Evolutionary conservation across 2,113 vertebrate genomes (phyloP), one percentile per base, ranked within the genome.

Genomic region (Thalassarche chlororhynchos): DNA sequence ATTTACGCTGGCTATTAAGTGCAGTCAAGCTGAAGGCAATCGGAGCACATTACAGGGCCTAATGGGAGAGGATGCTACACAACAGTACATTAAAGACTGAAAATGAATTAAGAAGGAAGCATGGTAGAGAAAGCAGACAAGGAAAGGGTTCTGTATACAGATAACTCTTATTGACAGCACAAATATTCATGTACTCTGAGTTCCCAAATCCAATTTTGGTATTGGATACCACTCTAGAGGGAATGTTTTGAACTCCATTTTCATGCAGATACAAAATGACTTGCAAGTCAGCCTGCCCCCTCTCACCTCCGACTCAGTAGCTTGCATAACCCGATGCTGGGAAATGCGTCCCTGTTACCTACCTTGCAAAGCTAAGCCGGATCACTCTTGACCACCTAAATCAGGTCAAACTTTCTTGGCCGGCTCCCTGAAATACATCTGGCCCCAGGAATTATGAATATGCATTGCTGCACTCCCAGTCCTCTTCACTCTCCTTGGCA

Each of bases 1-100:
- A 99, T 99, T 99, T 99, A 99, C 98, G 98, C 98, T 98, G 98
- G 98, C 98, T 99, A 99, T 99, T 99, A 99, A 99, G 98, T 97
- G 98, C 98, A 99, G 98, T 98, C 98, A 98, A 98, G 98, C 98
- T 98, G 98, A 98, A 99, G 98, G 98, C 98, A 98, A 99, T 98
- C 71, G 98, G 98, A 98, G 98, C 98, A 98, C 98, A 99, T 98
- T 98, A 98, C 98, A 98, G 98, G 98, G 98, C 98, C 98, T 99
- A 99, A 98, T 98, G 98, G 98, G 98, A 98, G 98, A 98, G 97
- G 98, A 98, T 98, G 98, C 98, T 98, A 98, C 98, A 98, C 98
- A 99, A 98, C 98, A 98, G 98, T 98, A 98, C 98, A 98, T 99
- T 99, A 99, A 98, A 98, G 98, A 97, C 97, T 69, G 98, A 98